phyloP scores from a whole-genome alignment of 2,888 invertebrate species.

The Tridacna crocea region DNA sequence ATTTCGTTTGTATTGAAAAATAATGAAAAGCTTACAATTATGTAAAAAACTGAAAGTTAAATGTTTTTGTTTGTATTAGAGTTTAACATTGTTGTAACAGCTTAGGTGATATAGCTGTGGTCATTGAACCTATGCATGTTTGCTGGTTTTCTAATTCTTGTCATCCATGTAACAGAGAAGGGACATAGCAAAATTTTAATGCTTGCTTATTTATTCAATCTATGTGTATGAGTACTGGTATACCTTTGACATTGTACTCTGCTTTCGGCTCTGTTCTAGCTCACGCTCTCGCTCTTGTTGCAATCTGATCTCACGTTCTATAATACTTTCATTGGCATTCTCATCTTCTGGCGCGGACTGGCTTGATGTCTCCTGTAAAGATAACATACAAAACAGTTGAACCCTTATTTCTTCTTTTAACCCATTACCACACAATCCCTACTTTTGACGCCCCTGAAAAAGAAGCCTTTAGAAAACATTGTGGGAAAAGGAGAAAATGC shows the following conservation, averaged over 20 bases:
- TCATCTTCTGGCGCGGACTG: constrained; percentile 54
- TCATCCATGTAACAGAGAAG: too few species aligned
- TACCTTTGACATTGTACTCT: constrained; percentile 7
- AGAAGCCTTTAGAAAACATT: too few species aligned
- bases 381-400: not conserved
- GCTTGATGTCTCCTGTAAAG: constrained; percentile 45
- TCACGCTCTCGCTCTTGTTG: constrained; percentile 79
- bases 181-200: too few species aligned
- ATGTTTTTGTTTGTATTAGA: too few species aligned
- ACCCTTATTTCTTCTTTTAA: not conserved
- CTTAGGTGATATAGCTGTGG: too few species aligned
- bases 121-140: too few species aligned
- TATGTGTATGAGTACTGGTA: not conserved
- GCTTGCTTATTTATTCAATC: too few species aligned
- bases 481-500: too few species aligned
- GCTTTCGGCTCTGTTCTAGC: constrained; percentile 44
- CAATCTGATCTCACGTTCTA: constrained; percentile 80
- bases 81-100: too few species aligned
- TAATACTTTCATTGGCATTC: constrained; percentile 76
- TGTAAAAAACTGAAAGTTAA: too few species aligned
- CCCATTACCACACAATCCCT: not conserved
- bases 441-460: too few species aligned
- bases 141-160: too few species aligned
- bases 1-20: not conserved
- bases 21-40: not conserved